Conservation (phyloP, 37 sponge, comb jelly and placozoan species). For the Ianthella basta region DNA sequence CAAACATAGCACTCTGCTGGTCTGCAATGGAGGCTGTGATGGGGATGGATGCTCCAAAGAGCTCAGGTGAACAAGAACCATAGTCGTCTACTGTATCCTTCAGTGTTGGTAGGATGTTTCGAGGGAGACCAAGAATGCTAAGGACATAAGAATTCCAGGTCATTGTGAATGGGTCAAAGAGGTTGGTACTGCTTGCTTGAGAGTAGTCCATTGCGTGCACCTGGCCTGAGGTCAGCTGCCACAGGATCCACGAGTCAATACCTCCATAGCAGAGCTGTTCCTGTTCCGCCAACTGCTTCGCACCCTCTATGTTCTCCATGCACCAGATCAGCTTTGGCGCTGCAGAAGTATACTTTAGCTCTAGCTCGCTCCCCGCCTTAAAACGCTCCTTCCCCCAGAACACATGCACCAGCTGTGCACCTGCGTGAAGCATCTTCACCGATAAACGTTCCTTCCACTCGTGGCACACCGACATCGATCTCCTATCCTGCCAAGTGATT, state of each 20-base stretch:
- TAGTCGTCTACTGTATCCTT: conserved; percentile 73
- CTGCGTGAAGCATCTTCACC: conserved; percentile 68
- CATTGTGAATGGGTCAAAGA: conserved; percentile 86
- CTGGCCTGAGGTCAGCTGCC: conserved; percentile 86
- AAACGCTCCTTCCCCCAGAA: conserved; percentile 75
- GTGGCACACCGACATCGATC: conserved; percentile 61
- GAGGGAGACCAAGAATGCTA: conserved; percentile 66
- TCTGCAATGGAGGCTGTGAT: conserved; percentile 83
- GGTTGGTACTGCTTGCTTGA: conserved; percentile 73
- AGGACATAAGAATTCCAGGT: conserved; percentile 71
- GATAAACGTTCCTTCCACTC: conserved; percentile 77
- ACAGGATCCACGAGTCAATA: conserved; percentile 92
- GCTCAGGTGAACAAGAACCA: conserved; percentile 50
- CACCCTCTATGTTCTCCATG: conserved; percentile 71
- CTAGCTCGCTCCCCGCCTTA: conserved; percentile 70
- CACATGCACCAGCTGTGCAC: conserved; percentile 56
- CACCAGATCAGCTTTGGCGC: conserved; percentile 85
- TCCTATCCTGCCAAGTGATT: conserved; percentile 94
- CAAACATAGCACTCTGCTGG: conserved; percentile 95
- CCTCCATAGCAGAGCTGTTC: conserved; percentile 89
- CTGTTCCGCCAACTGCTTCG: conserved; percentile 44
- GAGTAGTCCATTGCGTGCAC: conserved; percentile 95
- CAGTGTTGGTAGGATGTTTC: conserved; percentile 79
- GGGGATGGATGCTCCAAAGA: conserved; percentile 76
- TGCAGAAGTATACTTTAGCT: conserved; percentile 58